Base-by-base conservation (phyloP, 2,888 invertebrate species). In the Calameuta idolon region DNA sequence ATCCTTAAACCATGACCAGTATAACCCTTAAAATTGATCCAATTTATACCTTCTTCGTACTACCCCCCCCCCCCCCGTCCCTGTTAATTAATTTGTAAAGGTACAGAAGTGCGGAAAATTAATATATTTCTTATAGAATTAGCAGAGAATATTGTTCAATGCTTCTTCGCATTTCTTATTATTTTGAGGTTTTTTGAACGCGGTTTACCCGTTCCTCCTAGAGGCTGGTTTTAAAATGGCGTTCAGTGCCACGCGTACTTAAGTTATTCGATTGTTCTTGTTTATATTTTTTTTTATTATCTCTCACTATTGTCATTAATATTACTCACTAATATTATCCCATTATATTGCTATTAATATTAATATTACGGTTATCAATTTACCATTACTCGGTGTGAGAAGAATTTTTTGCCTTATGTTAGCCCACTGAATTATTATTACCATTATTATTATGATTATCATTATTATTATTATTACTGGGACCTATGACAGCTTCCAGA, bases 281-380 rank as follows among this genome's bases (percentile, higher is more conserved):
- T 55, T 55, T 55, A 55, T 55, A 55, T 55, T 23, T 40, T 40
- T 40, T 40, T 40, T 12, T 23, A 40, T 40, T 55, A 55, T 71
- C 71, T 71, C 11, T 37, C 69, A 31, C 68, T 55, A 74, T 73
- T 40, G 9, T 55, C 55, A 55, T 55, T 55, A 69, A 34, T 74
- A 23, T 76, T 31, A n/a, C 34, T 73, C 23, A 9, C 34, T 71
- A 15, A 30, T 33, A 71, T 71, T 34, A 35, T 15, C 73, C 31
- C 34, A 34, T 77, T 69, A 30, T 73, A 37, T 37, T 31, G 33
- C 5, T 55, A 55, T 23, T 55, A 55, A 55, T 40, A 40, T 40
- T 40, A 40, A 15, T 55, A 55, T 55, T 55, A 23, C 55, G 23
- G 55, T 55, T 55, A 55, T 55, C 23, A 9, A 55, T 55, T 55